Evolutionary conservation across 2,888 invertebrate genomes (phyloP), one percentile per base, ranked within the genome.

Genomic region (Lasioglossum pauxillum): DNA sequence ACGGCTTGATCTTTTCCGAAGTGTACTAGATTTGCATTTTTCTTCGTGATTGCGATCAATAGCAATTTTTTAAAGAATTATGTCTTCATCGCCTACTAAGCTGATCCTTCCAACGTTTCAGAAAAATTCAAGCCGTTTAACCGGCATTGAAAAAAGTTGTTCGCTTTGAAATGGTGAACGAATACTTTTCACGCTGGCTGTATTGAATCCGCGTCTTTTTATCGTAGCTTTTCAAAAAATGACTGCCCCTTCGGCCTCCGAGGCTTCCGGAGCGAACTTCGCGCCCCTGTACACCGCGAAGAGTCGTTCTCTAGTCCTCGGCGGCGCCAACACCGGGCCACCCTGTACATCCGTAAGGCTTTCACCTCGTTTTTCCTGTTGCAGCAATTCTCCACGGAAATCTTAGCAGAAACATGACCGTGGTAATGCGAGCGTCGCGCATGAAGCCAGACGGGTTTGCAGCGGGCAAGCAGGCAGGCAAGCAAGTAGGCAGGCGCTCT

Each of bases 371-470:
- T 84, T 84, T 77, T 71, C 79, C 81, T 67, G 71, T 71, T 19
- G 67, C 8, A 67, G 44, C 31, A 79, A 83, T 86, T 86, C 83
- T 86, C 78, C 76, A n/a, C 67, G 80, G 87, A 83, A 83, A 86
- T 87, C 87, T 87, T 86, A 83, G 38, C 76, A 76, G 87, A 82
- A 83, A 81, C 83, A 87, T 80, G 83, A 87, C 80, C 86, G 86
- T 80, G 83, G 83, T 88, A 87, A 88, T 78, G 82, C 79, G 86
- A 85, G 76, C 84, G 79, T 82, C 88, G 90, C 86, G 89, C 87
- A 38, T 41, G 89, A 89, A 89, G 91, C 89, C 89, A 91, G 92
- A 90, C 92, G 90, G 90, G 90, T 91, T 91, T 69, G 92, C 90
- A 91, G 89, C 90, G 89, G 87, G 85, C 91, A 88, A 87, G 90